A percentile compares a stretch with the other conserved stretches of the same genome.
Evolutionary conservation across 2,113 vertebrate species (phyloP).

Genomic region (Tychaedon coryphoeus): DNA sequence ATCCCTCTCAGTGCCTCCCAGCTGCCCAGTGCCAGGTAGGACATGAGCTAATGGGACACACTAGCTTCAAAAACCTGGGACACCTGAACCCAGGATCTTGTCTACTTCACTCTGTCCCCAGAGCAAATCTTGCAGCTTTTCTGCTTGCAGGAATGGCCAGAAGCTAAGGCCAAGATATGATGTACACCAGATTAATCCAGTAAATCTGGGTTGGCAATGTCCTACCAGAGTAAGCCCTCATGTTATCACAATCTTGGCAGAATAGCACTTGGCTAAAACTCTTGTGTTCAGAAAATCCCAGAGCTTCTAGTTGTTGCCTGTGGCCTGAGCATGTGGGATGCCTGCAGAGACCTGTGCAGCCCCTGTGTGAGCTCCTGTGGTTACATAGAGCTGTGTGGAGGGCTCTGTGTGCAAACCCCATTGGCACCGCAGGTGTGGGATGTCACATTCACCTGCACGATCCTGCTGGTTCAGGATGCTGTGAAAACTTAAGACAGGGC

Average conservation of each 20-base stretch:
- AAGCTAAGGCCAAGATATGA: not conserved
- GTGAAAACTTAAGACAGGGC: not conserved
- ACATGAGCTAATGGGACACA: not conserved
- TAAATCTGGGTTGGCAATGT: not conserved
- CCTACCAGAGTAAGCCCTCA: not conserved
- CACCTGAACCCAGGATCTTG: not conserved
- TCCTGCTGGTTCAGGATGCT: not conserved
- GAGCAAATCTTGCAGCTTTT: not conserved
- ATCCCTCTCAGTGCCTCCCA: not conserved
- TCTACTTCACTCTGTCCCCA: not conserved
- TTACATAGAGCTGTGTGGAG: accelerated
- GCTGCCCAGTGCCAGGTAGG: not conserved
- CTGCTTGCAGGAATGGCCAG: not conserved
- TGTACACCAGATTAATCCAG: not conserved
- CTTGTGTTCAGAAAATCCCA: not conserved
- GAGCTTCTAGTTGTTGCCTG: not conserved
- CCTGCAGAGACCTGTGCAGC: not conserved
- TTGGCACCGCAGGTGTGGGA: accelerated
- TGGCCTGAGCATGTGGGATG: not conserved
- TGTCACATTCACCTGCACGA: accelerated
- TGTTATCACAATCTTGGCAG: not conserved
- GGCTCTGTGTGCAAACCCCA: not conserved
- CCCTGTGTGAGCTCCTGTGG: not conserved
- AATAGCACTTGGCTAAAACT: not conserved
- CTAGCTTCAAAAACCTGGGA: not conserved